Conservation (phyloP, 2,888 invertebrate genomes). For the Diadegma fenestrale region DNA sequence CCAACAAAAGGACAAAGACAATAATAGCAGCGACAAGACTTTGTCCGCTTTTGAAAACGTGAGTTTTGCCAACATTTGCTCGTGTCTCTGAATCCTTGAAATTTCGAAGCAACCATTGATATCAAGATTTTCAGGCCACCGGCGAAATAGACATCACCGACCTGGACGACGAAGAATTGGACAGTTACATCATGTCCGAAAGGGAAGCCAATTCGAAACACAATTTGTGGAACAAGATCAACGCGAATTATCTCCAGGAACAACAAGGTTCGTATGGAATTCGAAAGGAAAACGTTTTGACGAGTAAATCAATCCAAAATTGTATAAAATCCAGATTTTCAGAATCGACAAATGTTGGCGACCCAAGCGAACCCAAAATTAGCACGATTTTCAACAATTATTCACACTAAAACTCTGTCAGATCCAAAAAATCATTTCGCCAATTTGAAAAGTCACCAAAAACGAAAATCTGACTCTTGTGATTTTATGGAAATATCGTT, state of each 20-base stretch:
- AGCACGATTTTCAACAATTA: not conserved
- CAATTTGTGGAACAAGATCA: conserved; percentile 94
- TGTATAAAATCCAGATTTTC: not conserved
- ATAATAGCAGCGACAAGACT: conserved; percentile 61
- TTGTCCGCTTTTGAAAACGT: conserved; percentile 72
- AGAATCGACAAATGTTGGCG: not conserved
- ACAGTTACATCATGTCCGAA: conserved; percentile 93
- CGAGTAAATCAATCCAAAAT: not conserved
- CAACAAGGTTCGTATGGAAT: conserved; percentile 88
- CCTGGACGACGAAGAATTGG: conserved; percentile 96
- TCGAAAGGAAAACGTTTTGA: not conserved
- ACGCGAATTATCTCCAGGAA: conserved; percentile 94
- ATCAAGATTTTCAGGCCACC: conserved; percentile 68
- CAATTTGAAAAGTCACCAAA: no score
- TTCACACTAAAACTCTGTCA: not conserved
- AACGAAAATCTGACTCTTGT: no score
- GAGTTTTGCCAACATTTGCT: conserved; percentile 37
- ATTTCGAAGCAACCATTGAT: not conserved
- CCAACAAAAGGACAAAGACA: conserved; percentile 71
- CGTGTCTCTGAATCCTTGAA: not conserved
- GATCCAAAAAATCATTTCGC: no score
- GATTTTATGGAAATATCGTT: not conserved
- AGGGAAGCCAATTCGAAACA: conserved; percentile 94
- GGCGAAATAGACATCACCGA: conserved; percentile 89
- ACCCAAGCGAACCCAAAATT: not conserved